Conservation (phyloP, 2,113 vertebrate genomes). For the Chloebia gouldiae region DNA sequence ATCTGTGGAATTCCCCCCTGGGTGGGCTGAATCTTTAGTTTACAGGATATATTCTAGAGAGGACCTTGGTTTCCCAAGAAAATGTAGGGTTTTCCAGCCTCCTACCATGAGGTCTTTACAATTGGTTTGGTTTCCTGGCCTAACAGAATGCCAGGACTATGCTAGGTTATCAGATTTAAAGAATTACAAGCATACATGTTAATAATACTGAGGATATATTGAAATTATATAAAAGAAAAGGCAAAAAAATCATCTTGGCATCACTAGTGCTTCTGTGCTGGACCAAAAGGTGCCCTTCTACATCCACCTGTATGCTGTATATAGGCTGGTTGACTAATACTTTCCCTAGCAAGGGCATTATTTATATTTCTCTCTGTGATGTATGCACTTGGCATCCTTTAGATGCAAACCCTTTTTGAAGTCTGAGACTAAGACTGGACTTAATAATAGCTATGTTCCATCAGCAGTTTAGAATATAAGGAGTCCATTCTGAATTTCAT, state of each 20-base stretch:
- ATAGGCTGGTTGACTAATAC: neutral
- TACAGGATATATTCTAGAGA: neutral
- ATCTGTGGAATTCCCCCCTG: too few relatives aligned
- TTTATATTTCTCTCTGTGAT: neutral
- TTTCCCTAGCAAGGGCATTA: neutral
- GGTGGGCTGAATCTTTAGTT: neutral
- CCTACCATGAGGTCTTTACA: neutral
- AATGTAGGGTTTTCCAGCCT: neutral
- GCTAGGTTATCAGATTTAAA: neutral
- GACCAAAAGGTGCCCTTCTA: neutral
- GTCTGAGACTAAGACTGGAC: neutral
- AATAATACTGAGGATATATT: neutral
- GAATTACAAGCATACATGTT: neutral
- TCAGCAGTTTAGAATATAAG: neutral
- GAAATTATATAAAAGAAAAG: neutral
- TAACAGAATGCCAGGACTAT: too few relatives aligned
- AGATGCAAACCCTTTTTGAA: accelerated
- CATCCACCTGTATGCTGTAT: neutral
- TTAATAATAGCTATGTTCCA: neutral
- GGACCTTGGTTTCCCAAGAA: neutral
- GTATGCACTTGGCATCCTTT: too few relatives aligned
- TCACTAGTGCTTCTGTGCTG: neutral
- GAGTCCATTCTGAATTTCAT: neutral
- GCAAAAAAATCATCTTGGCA: neutral
- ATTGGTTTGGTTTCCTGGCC: neutral